Base-by-base conservation (phyloP, 2,888 invertebrate species). In the Deroplatys truncata region DNA sequence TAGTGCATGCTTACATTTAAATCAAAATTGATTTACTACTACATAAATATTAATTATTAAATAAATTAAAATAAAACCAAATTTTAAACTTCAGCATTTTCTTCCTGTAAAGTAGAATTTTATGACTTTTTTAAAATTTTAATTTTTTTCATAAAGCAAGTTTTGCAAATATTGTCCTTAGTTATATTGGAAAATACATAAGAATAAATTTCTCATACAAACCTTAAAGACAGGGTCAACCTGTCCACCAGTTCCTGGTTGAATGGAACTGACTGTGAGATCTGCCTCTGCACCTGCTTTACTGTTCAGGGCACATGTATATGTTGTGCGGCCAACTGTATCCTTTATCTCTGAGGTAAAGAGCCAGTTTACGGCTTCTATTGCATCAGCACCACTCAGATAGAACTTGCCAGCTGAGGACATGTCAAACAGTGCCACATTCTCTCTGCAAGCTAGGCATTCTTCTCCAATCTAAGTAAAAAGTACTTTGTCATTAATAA, bases 361-460 rank as follows among this genome's bases (percentile, higher is more conserved):
- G 15, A 98, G 95, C 95, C 98, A 96, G 92, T 98, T 96, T 0
- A 97, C 97, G 0, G 98, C 97, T 91, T 96, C 94, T 92, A 96
- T 95, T 0, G 97, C 97, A 92, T 98, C 97, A 0, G 97, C 97
- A 0, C 98, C 98, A 72, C 96, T 96, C 91, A 98, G 93, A 93
- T 97, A 98, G 93, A 97, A 96, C 94, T 98, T 98, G 84, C 98
- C 97, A 92, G 98, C 98, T 93, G 98, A 98, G 8, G 98, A 98
- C 95, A 98, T 95, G 93, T 98, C 96, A 93, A 98, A 98, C 25
- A 98, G 93, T 0, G 96, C 98, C 0, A 96, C 98, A 89, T 95
- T 96, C 91, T 96, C 96, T 88, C 98, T 94, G 91, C 98, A 97
- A 2, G 97, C 95, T 29, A 96, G 92, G 3, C 97, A 97, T 94